These are phyloP conservation scores for Notothenia coriiceps DNA, from an alignment of 2,113 vertebrate genomes.

Conservation along the genomic window DNA sequence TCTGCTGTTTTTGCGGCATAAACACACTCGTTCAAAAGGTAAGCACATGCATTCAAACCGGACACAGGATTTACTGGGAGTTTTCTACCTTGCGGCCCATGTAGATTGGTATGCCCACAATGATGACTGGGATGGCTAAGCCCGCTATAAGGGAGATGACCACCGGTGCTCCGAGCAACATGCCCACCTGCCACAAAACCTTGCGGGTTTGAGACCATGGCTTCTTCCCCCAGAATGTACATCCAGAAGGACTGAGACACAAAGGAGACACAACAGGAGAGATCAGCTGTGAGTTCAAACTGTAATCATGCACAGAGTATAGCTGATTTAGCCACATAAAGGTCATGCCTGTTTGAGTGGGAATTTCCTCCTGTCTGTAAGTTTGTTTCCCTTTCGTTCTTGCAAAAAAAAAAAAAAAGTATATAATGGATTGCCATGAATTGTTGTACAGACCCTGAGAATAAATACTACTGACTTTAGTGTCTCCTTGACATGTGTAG, in stretches of 20 bases:
- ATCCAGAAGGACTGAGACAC: constrained; percentile 89
- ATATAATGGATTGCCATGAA: neutral
- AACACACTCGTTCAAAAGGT: neutral
- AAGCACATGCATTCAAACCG: neutral
- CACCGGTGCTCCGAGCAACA: constrained; percentile 90
- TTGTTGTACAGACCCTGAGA: neutral
- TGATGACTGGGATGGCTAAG: constrained; percentile 90
- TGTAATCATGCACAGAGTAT: neutral
- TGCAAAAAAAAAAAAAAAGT: neutral
- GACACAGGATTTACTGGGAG: neutral
- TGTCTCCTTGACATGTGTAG: neutral
- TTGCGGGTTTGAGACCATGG: constrained; percentile 90
- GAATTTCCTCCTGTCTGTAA: neutral
- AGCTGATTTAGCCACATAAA: neutral
- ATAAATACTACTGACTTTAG: neutral
- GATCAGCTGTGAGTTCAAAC: neutral
- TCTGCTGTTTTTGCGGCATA: neutral
- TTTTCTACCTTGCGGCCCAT: constrained; percentile 88
- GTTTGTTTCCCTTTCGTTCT: neutral
- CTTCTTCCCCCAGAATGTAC: constrained; percentile 93
- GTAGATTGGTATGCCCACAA: constrained; percentile 91
- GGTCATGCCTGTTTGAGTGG: neutral
- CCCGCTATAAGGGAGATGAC: constrained; percentile 89
- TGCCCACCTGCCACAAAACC: constrained; percentile 91
- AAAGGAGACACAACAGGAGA: neutral